Conservation (phyloP, 2,888 invertebrate genomes). For the Platycheirus rosarum region DNA sequence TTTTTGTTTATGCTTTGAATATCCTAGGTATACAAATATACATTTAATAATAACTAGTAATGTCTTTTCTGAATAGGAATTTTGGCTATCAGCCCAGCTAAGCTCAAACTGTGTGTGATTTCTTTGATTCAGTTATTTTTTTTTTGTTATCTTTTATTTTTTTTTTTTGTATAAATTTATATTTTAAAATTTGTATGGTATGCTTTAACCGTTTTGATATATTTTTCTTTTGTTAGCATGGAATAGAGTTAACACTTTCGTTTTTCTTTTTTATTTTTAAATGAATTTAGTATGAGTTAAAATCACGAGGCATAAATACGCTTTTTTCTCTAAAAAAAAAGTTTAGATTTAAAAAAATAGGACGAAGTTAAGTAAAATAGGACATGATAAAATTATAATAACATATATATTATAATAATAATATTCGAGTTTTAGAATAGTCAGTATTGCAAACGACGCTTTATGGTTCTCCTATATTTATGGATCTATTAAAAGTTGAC, state of each 20-base stretch:
- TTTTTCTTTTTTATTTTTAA: neutral
- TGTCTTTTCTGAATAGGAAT: slow-evolving; percentile 76
- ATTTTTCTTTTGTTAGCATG: slow-evolving; percentile 24
- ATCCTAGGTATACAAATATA: slow-evolving; percentile 34
- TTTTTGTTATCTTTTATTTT: slow-evolving; percentile 17
- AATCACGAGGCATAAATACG: neutral
- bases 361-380: too few relatives aligned
- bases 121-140: slow-evolving; percentile 50
- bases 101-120: slow-evolving; percentile 74
- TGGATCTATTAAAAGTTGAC: too few relatives aligned
- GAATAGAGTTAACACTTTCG: slow-evolving; percentile 37
- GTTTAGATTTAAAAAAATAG: neutral
- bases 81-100: slow-evolving; percentile 76
- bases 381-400: too few relatives aligned
- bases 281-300: slow-evolving; percentile 7
- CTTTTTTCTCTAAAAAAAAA: neutral
- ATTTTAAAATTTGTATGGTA: slow-evolving; percentile 14
- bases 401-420: too few relatives aligned
- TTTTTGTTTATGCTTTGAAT: slow-evolving; percentile 62
- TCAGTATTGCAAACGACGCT: too few relatives aligned
- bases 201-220: slow-evolving; percentile 19
- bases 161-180: slow-evolving; percentile 32
- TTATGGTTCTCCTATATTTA: too few relatives aligned
- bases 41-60: slow-evolving; percentile 72
- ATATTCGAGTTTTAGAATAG: too few relatives aligned